Percentiles rank a stretch among this genome's conserved stretches.
phyloP scores from a whole-genome alignment of 2,888 invertebrate genomes.

The Caenorhabditis becei region DNA sequence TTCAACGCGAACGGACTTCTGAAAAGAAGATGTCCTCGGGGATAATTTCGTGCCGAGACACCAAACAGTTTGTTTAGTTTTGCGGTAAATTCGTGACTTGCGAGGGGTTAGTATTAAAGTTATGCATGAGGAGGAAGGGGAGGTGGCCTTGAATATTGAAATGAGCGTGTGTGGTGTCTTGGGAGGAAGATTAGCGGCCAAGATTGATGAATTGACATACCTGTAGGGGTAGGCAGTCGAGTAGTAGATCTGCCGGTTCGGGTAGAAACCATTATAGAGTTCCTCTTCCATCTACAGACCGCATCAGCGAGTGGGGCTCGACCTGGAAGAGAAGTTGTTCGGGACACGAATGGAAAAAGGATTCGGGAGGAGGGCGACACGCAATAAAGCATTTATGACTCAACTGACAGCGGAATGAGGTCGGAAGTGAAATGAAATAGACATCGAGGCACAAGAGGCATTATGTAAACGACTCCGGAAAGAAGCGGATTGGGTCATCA shows the following conservation, averaged over 20 bases:
- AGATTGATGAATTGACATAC: conserved; percentile 35
- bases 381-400: conserved; percentile 60
- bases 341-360: background rate
- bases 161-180: conserved; percentile 19
- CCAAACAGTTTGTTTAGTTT: conserved; percentile 10
- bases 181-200: conserved; percentile 37
- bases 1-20: conserved; percentile 61
- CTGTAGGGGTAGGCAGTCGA: conserved; percentile 57
- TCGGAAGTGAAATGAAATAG: conserved; percentile 49
- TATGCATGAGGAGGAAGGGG: conserved; percentile 3
- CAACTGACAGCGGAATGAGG: conserved; percentile 46
- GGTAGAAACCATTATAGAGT: conserved; percentile 60
- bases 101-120: conserved; percentile 25
- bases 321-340: too few relatives aligned
- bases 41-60: conserved; percentile 37
- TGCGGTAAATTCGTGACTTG: conserved; percentile 31
- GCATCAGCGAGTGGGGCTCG: conserved; percentile 26
- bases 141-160: conserved; percentile 48
- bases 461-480: conserved; percentile 32
- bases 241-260: conserved; percentile 53
- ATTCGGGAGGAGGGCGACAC: conserved; percentile 34
- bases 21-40: conserved; percentile 54
- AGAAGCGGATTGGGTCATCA: conserved; percentile 20
- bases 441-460: background rate
- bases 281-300: conserved; percentile 58